These are phyloP conservation scores for Semotilus atromaculatus DNA, from an alignment of 2,797 vertebrate genomes.

Conservation along the genomic window DNA sequence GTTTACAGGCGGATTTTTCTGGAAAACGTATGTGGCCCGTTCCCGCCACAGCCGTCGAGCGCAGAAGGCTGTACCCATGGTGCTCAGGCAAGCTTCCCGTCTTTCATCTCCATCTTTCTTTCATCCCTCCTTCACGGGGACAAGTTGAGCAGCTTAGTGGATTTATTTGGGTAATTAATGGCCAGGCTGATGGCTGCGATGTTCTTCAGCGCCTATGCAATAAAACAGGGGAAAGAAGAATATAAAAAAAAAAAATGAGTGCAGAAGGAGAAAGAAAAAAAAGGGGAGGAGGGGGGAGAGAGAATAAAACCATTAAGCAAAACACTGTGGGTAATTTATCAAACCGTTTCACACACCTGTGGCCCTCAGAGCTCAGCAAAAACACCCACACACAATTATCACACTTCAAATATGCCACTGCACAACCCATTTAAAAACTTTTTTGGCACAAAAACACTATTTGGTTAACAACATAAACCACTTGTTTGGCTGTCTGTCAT, in stretches of 20 bases:
- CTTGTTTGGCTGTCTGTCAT: background rate
- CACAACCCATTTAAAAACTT: constrained; percentile 32
- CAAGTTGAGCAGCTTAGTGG: constrained; percentile 89
- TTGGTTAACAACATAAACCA: constrained; percentile 6
- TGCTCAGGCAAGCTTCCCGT: constrained; percentile 9
- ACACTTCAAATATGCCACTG: background rate
- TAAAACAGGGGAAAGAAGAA: constrained; percentile 25
- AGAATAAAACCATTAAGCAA: constrained; percentile 44
- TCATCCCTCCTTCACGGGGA: constrained; percentile 70
- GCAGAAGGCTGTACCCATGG: background rate
- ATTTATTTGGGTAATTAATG: constrained; percentile 98
- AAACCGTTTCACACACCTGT: constrained; percentile 49
- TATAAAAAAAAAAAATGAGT: constrained; percentile 41
- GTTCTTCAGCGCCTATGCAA: constrained; percentile 92
- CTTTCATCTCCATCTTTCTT: constrained; percentile 13
- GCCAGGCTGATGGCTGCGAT: constrained; percentile 98
- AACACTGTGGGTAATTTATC: constrained; percentile 49
- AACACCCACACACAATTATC: constrained; percentile 17
- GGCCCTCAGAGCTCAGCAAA: constrained; percentile 21
- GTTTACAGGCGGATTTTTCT: constrained; percentile 4
- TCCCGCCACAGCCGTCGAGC: constrained; percentile 13
- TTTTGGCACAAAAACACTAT: constrained; percentile 11
- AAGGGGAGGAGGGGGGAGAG: background rate
- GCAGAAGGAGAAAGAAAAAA: constrained; percentile 11
- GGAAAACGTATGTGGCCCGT: constrained; percentile 34